Base-by-base conservation (phyloP, 2,113 vertebrate species). In the Barbus barbus region DNA sequence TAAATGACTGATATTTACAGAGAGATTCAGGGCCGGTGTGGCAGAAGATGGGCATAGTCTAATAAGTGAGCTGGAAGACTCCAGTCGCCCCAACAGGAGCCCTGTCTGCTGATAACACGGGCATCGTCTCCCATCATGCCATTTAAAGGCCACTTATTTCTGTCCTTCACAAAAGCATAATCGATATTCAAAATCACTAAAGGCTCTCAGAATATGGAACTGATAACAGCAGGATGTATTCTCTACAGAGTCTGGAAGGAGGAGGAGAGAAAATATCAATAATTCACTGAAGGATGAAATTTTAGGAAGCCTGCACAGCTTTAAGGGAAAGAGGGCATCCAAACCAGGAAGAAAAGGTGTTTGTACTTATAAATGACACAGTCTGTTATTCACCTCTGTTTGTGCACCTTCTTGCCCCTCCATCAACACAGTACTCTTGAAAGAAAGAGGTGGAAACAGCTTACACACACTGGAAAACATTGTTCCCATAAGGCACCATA, bases 171-270 rank as follows among this genome's bases (percentile, higher is more conserved):
- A 16, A 60, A 58, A 53, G 44, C 24, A 51, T 53, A 71, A 87
- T 89, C 85, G 76, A 87, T 89, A 85, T 76, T 76, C 9, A 65
- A 84, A 67, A 74, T 72, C 80, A 83, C 86, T 85, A 77, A 51
- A 65, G 28, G 81, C 28, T 63, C 73, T 77, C 38, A 56, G n/a
- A 36, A 73, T 67, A 69, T 75, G 46, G 44, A 61, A 24, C 60
- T 31, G 67, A 82, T 84, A 69, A 61, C 69, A 61, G 38, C 41
- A 61, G 46, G 24, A 83, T 56, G 36, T 78, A 22, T 56, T 78
- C 28, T 31, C 75, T 33, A 60, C 48, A 58, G n/a, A 73, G 56
- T 75, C 44, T 44, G 33, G 44, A 80, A 28, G 18, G 67, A 58
- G 36, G 41, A 61, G 46, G 31, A n/a, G 44, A 71, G 28, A 77